Base-by-base conservation (phyloP, 1,140 invertebrate species). In the Drosophila biarmipes region DNA sequence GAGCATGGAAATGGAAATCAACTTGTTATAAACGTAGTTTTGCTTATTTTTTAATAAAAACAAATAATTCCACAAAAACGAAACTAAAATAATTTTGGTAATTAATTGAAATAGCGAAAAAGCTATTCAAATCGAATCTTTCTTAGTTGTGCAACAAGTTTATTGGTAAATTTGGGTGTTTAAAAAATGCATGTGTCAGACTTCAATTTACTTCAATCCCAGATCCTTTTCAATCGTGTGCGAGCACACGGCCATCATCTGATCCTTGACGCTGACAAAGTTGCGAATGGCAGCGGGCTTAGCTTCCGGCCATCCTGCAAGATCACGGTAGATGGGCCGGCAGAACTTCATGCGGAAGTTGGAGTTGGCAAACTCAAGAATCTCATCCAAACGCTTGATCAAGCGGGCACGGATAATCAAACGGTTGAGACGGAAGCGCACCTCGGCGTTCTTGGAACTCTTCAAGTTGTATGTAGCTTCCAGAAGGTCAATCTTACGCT, bases 301-400 rank as follows among this genome's bases (percentile, higher is more conserved):
- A 1, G 94, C 94, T 57, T 94, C 94, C 61, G 95, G 94, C 97
- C 97, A 98, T 2, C 92, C 93, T 77, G 96, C 97, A n/a, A 98
- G 92, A 82, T 97, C 97, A 72, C 96, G 95, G 91, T 97, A 98
- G 46, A 98, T 93, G 14, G 97, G 97, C 48, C 96, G 93, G 0
- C 97, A 95, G 93, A 95, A 98, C 90, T 98, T 98, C 96, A 98
- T 97, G 64, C 98, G 94, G 52, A 98, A 97, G 89, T 97, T 95
- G 21, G 94, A 93, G 63, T 95, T 97, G 4, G 97, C 94, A 93
- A 98, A 98, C 2, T 95, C 84, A 19, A 98, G 93, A 8, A 95
- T 95, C 31, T 93, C 92, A 12, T 93, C 90, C 34, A 98, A 92
- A 75, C 95, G 94, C 0, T 94, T 92, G 46, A 94, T 85, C 93